Percentiles rank a stretch among this genome's conserved stretches.
Evolutionary conservation across 1,140 invertebrate species (phyloP).

Genomic region (Myzus persicae): DNA sequence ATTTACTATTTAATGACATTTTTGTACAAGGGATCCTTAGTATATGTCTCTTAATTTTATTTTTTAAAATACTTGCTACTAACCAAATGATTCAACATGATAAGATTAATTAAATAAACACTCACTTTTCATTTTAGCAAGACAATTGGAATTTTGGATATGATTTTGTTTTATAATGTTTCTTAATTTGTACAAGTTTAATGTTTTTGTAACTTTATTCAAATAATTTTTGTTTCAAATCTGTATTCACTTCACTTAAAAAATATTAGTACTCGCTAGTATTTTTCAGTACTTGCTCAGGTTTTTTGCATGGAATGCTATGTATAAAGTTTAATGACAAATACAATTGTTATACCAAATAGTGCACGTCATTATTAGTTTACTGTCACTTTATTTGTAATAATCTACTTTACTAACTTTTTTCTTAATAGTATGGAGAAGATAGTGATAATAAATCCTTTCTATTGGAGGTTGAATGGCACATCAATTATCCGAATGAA

Average conservation of each 20-base stretch:
- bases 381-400: neutral
- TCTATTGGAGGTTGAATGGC: conserved; percentile 87
- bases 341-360: neutral
- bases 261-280: neutral
- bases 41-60: too few relatives aligned
- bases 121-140: neutral
- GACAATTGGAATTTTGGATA: neutral
- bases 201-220: neutral
- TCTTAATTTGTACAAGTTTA: neutral
- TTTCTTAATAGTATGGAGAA: conserved; percentile 78
- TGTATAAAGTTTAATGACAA: neutral
- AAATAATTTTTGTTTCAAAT: neutral
- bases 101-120: neutral
- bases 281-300: neutral
- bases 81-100: neutral
- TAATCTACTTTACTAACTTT: conserved; percentile 46
- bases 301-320: neutral
- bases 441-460: conserved; percentile 83
- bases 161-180: neutral
- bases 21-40: too few relatives aligned
- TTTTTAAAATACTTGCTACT: neutral
- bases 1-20: too few relatives aligned
- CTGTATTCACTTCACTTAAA: neutral
- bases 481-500: conserved; percentile 82
- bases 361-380: neutral